These are phyloP conservation scores for Nomada fabriciana DNA, from an alignment of 2,888 invertebrate genomes.

Conservation along the genomic window DNA sequence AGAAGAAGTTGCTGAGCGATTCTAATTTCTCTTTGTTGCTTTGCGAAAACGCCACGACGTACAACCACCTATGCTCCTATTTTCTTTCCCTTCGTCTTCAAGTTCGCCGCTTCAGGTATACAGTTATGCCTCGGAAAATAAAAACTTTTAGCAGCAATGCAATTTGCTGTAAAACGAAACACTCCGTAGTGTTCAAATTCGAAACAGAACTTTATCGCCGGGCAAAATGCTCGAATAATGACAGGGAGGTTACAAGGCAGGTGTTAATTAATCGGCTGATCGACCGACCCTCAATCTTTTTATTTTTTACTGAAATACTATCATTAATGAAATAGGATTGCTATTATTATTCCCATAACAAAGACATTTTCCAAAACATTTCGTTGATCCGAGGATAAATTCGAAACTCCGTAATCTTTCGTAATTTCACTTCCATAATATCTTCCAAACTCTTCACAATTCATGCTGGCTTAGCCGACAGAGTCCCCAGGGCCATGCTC, in stretches of 20 bases:
- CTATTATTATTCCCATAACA: background rate
- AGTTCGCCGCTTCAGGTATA: background rate
- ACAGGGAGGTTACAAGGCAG: background rate
- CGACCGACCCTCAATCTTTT: background rate
- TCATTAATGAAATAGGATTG: too few relatives aligned
- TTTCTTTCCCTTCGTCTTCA: too few relatives aligned
- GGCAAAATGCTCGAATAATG: background rate
- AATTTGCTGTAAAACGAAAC: background rate
- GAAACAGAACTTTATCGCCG: background rate
- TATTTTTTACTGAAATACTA: background rate
- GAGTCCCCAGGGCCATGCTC: too few relatives aligned
- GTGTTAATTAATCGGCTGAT: background rate
- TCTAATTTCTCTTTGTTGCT: background rate
- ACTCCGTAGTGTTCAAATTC: background rate
- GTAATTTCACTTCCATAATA: too few relatives aligned
- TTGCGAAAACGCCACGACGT: background rate
- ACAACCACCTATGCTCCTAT: background rate
- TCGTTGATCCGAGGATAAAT: background rate
- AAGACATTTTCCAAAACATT: background rate
- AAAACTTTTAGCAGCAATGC: constrained; percentile 22
- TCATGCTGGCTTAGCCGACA: too few relatives aligned
- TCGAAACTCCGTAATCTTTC: background rate
- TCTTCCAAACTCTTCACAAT: too few relatives aligned
- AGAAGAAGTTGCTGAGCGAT: background rate
- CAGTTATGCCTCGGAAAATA: background rate